These are phyloP conservation scores for cattle (Bos taurus) DNA, from an alignment of 2,113 vertebrate genomes.

Conservation along the genomic window ARS-UCD2.0 NC_037336.1:81301501-81302000, in stretches of 20 bases:
- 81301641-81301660: neutral
- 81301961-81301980: neutral
- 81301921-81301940: neutral
- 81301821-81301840: slow-evolving; percentile 81
- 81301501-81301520: neutral
- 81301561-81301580: neutral
- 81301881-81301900: slow-evolving; percentile 64
- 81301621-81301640: neutral
- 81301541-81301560: neutral
- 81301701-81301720: neutral
- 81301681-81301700: neutral
- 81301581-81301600: neutral
- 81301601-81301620: neutral
- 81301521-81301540: neutral
- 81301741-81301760: slow-evolving; percentile 84
- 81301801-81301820: slow-evolving; percentile 96
- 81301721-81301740: slow-evolving; percentile 65
- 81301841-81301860: slow-evolving; percentile 79
- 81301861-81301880: slow-evolving; percentile 25
- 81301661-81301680: neutral
- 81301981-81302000: neutral
- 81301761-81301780: slow-evolving; percentile 92
- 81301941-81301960: neutral
- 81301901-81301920: slow-evolving; percentile 77
- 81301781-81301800: slow-evolving; percentile 98